Conservation (phyloP, 2,888 invertebrate species). For the Drosophila borealis region DNA sequence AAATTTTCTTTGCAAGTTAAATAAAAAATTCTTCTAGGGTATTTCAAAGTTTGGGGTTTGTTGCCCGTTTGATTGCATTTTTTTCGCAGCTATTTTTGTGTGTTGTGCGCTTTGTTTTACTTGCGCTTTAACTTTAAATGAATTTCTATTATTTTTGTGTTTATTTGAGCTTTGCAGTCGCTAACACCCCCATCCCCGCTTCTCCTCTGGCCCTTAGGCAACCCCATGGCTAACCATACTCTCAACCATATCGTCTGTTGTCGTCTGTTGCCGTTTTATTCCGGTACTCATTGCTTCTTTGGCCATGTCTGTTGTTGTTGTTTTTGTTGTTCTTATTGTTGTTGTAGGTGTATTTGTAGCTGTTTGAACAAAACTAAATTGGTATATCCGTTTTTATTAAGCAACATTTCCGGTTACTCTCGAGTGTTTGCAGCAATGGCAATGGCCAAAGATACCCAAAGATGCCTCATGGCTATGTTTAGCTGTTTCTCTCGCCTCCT, state of each 20-base stretch:
- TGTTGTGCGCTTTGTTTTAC: constrained; percentile 57
- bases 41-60: not conserved
- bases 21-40: constrained; percentile 1
- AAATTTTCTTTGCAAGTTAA: not conserved
- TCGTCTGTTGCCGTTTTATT: constrained; percentile 63
- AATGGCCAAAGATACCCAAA: constrained; percentile 27
- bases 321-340: constrained; percentile 16
- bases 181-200: constrained; percentile 1
- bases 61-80: constrained; percentile 23
- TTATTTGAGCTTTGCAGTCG: constrained; percentile 76
- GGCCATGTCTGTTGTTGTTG: constrained; percentile 13
- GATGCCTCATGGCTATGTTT: constrained; percentile 36
- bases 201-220: not conserved
- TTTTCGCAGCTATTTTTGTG: constrained; percentile 18
- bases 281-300: constrained; percentile 68
- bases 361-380: constrained; percentile 78
- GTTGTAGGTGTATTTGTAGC: constrained; percentile 35
- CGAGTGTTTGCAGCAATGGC: constrained; percentile 66
- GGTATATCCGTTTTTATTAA: constrained; percentile 81
- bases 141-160: constrained; percentile 80
- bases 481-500: not conserved
- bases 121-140: constrained; percentile 77
- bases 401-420: constrained; percentile 79
- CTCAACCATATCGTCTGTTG: constrained; percentile 39
- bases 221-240: not conserved